Conservation (phyloP, 2,113 vertebrate species). For the Bombycilla garrulus region DNA sequence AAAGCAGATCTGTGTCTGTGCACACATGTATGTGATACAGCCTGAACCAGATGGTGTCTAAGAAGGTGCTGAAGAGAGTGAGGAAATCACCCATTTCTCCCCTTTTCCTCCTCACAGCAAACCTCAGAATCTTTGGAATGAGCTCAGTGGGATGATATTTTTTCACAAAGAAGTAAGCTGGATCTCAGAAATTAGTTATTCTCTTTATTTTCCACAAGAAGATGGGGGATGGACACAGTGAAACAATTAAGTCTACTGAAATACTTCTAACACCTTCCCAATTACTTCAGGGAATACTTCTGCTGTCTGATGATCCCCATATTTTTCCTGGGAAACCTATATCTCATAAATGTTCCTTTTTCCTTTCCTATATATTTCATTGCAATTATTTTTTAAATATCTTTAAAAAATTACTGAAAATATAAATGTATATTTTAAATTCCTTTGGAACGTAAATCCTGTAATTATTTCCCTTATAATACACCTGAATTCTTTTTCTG, state of each 20-base stretch:
- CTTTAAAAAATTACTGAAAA: not conserved
- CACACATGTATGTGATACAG: not conserved
- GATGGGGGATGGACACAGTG: not conserved
- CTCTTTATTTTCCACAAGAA: not conserved
- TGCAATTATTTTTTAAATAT: not conserved
- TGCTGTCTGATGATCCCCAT: not conserved
- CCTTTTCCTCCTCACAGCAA: not conserved
- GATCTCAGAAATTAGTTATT: not conserved
- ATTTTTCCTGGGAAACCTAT: not conserved
- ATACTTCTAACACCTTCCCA: not conserved
- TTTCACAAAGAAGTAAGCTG: not conserved
- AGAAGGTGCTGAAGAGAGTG: not conserved
- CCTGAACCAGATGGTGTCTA: not conserved
- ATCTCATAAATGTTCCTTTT: not conserved
- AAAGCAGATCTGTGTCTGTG: not conserved
- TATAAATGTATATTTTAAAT: not conserved
- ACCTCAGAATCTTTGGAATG: not conserved
- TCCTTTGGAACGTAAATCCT: not conserved
- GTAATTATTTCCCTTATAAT: not conserved
- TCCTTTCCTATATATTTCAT: not conserved
- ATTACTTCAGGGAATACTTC: not conserved
- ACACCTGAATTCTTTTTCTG: not conserved
- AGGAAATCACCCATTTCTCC: not conserved
- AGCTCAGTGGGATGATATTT: not conserved
- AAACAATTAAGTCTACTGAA: not conserved